Evolutionary conservation across 2,113 vertebrate species (phyloP).

Genomic region (Myotis davidii): DNA sequence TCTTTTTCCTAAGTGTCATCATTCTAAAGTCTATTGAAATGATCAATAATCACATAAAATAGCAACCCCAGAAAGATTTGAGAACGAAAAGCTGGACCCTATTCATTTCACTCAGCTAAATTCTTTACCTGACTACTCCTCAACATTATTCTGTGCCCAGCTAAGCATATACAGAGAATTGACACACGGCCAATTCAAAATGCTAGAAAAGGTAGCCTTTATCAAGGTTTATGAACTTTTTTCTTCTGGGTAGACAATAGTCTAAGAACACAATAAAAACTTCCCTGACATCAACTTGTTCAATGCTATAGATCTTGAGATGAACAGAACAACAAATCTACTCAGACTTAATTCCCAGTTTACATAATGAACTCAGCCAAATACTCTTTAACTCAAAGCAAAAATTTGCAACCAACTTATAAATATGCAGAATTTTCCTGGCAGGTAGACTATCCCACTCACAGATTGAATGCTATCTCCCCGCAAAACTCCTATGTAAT

Average conservation of each 20-base stretch:
- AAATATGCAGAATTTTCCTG: background rate
- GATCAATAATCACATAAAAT: constrained; percentile 50
- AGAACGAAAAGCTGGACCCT: constrained; percentile 33
- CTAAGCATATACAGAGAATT: constrained; percentile 33
- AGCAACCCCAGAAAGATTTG: constrained; percentile 40
- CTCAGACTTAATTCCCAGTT: background rate
- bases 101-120: constrained; percentile 44
- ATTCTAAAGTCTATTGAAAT: constrained; percentile 43
- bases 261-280: constrained; percentile 39
- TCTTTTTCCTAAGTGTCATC: constrained; percentile 5
- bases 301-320: constrained; percentile 14
- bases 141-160: constrained; percentile 35
- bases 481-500: background rate
- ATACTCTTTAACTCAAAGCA: constrained; percentile 12
- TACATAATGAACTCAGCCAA: background rate
- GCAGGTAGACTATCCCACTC: background rate
- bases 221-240: constrained; percentile 26
- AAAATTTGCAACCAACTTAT: background rate
- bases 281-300: background rate
- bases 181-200: constrained; percentile 61
- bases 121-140: constrained; percentile 48
- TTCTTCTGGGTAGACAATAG: background rate
- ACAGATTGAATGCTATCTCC: background rate
- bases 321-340: constrained; percentile 2
- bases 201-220: constrained; percentile 48